Evolutionary conservation across 2,797 vertebrate species (phyloP), one percentile per base, ranked within the genome.

Genomic region (Huso huso): DNA sequence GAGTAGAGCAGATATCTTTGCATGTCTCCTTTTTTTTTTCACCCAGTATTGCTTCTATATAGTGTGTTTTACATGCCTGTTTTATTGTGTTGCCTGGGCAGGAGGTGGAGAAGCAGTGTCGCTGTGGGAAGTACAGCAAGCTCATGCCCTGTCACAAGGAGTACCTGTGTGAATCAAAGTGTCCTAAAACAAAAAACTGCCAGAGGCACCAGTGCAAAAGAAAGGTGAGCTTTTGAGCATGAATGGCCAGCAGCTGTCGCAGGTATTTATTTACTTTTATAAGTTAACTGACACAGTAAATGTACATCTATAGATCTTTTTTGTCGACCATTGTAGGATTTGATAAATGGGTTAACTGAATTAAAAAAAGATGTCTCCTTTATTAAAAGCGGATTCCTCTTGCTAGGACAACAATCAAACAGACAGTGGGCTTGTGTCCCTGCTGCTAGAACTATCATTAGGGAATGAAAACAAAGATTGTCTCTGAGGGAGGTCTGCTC

Each of bases 121-220:
- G 96, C 10, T 99, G 96, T 85, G 95, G 93, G 0, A 93, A 91
- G 61, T 90, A 97, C 81, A 89, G 83, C 49, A 93, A 87, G 66
- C 71, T 77, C 72, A 90, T 95, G 92, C 83, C 95, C 0, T 99
- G 96, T 71, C 94, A 96, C 67, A 96, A 92, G 72, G 87, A 92
- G n/a, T 97, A 97, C 53, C 75, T 96, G 49, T 99, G 96, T 72
- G 96, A 99, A 78, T 91, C 92, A 10, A 98, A 97, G 62, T 99
- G 96, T 78, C 75, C 87, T 1, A 89, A 90, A 70, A 92, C 86
- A 66, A 89, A 94, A 4, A 86, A 90, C 73, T 99, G 96, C 72
- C 92, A 93, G 76, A 89, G 91, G 70, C 96, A 99, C 80, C 93
- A 94, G 66, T 99, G 96, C 75, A 92, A 86, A 78, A 93, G 95